Base-by-base conservation (phyloP, 2,113 vertebrate species). In the Scalopus aquaticus region DNA sequence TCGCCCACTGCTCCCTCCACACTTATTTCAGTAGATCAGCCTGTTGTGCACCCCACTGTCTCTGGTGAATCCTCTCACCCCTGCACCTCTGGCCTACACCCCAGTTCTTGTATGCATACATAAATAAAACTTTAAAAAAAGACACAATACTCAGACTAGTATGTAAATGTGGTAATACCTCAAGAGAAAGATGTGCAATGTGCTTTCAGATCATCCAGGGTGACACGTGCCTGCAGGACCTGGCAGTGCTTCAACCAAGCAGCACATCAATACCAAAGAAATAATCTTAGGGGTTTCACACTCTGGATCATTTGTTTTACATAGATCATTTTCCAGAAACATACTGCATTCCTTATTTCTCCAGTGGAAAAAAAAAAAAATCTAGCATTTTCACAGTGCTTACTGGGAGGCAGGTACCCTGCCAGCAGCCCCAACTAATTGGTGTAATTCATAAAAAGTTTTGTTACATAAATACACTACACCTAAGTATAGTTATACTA, bases 111-210 rank as follows among this genome's bases (percentile, higher is more conserved):
- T 16, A 51, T 51, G 49, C 49, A 51, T 51, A 16, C 16, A 51
- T 49, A 49, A 46, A 49, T 51, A 51, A 51, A 51, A 17, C 49
- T 51, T 51, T 17, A 16, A 51, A 51, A 51, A 64, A 19, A 30
- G 11, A 65, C 2, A 30, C 3, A 16, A 5, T 1, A 3, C 1
- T 56, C 32, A 54, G 69, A 28, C 3, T 22, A 12, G 24, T 2
- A 2, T 16, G 0, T 30, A 32, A 37, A 65, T 8, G 8, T 1
- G 6, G 28, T 13, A 9, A 60, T 11, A 1, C 12, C 9, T 65
- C 72, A 46, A 64, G 8, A 72, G 42, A 69, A 65, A 2, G 20
- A 10, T 10, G 5, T 2, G 9, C 19, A 17, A 39, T 42, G 9
- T 9, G 6, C 15, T 74, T 74, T 56, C 22, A 12, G 3, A 58